A percentile compares a stretch with the other conserved stretches of the same genome.
These are phyloP conservation scores for Phaethornis superciliosus DNA, from an alignment of 2,113 vertebrate genomes.

Conservation along the genomic window DNA sequence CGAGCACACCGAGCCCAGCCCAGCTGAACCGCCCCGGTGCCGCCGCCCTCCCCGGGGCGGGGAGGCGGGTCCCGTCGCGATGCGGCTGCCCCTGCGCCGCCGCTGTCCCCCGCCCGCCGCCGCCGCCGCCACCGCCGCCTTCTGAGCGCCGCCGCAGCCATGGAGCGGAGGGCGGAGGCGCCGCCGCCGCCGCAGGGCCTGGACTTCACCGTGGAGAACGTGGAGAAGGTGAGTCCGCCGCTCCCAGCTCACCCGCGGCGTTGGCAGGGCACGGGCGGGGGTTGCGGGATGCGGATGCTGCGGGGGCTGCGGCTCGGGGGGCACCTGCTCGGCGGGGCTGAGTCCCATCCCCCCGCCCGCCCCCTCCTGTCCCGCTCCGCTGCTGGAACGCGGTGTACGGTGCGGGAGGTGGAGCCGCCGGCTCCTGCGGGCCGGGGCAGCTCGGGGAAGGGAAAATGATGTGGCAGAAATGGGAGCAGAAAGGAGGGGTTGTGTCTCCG, in stretches of 20 bases:
- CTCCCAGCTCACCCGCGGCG: neutral
- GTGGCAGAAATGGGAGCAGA: constrained; percentile 12
- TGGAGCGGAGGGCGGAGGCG: neutral
- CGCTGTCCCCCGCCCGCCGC: neutral
- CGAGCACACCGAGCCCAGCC: neutral
- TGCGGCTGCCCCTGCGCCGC: neutral
- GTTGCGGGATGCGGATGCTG: neutral
- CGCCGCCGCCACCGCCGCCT: neutral
- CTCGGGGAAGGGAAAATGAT: neutral
- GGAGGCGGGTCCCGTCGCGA: neutral
- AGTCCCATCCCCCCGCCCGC: neutral
- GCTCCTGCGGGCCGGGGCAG: neutral
- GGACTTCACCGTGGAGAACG: constrained; percentile 97
- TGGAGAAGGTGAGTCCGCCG: constrained; percentile 86
- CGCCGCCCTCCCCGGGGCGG: neutral
- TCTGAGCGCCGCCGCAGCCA: constrained; percentile 52
- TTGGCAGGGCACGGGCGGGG: neutral
- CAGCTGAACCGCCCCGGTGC: neutral
- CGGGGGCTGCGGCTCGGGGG: neutral
- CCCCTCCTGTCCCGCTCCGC: too few relatives aligned
- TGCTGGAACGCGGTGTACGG: neutral
- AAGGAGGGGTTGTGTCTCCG: neutral
- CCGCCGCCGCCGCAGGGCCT: constrained; percentile 76
- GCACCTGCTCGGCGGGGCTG: neutral
- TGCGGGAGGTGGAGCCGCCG: neutral